These are phyloP conservation scores for Chirona hameri DNA, from an alignment of 2,888 invertebrate genomes.

Conservation along the genomic window DNA sequence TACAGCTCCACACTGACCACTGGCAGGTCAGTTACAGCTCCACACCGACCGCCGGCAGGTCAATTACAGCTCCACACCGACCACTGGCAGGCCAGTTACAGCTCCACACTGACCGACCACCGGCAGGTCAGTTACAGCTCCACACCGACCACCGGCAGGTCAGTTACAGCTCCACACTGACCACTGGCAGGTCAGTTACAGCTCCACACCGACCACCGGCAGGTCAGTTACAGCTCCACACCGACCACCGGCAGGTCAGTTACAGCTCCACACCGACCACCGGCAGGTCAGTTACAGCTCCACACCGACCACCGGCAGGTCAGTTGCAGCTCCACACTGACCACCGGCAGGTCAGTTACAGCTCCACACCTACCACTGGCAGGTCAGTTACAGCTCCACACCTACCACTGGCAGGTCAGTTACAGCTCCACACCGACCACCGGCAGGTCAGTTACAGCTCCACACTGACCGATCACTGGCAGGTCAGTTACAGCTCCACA, in stretches of 20 bases:
- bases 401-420: no score
- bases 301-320: conserved; percentile 28
- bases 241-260: no score
- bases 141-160: conserved; percentile 28
- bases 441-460: conserved; percentile 31
- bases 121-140: conserved; percentile 31
- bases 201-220: conserved; percentile 34
- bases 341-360: conserved; percentile 58
- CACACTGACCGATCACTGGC: conserved; percentile 29
- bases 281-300: conserved; percentile 31
- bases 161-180: conserved; percentile 32
- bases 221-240: conserved; percentile 11
- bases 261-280: not conserved
- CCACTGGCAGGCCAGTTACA: no score
- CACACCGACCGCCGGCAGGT: conserved; percentile 34
- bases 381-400: conserved; percentile 11
- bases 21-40: conserved; percentile 57
- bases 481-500: conserved; percentile 30
- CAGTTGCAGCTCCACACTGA: conserved; percentile 32
- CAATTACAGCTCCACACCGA: not conserved
- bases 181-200: conserved; percentile 58
- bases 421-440: not conserved
- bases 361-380: conserved; percentile 34
- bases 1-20: conserved; percentile 38
- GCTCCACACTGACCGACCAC: not conserved